phyloP scores from a whole-genome alignment of 2,113 vertebrate species.

The Macroglossus sobrinus region DNA sequence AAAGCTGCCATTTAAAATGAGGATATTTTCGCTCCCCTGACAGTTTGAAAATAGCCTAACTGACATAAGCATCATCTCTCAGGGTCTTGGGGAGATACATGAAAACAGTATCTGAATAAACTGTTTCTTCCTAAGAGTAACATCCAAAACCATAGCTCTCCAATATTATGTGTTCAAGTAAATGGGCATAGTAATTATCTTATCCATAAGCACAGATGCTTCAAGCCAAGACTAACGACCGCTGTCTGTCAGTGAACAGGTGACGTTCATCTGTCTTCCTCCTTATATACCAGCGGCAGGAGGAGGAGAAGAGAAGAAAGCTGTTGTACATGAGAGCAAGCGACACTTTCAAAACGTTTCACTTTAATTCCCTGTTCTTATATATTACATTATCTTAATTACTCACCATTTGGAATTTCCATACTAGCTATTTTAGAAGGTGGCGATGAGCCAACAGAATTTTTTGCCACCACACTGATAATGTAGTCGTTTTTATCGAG shows the following conservation, averaged over 20 bases:
- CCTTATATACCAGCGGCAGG: background rate
- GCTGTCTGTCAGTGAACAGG: background rate
- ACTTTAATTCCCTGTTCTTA: too few species aligned
- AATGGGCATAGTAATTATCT: background rate
- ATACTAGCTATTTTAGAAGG: slow-evolving; percentile 81
- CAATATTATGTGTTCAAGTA: background rate
- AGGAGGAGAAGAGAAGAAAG: background rate
- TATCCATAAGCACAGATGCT: background rate
- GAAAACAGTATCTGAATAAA: background rate
- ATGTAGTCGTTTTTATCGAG: slow-evolving; percentile 77
- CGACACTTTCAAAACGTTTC: rapidly evolving
- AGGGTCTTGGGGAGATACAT: background rate
- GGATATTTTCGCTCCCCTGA: background rate
- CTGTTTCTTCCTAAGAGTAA: background rate
- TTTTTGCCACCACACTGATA: slow-evolving; percentile 81
- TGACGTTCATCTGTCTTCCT: background rate
- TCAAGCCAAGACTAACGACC: background rate
- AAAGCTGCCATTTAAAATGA: background rate
- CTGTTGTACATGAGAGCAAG: background rate
- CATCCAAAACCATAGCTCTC: background rate
- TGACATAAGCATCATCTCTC: background rate
- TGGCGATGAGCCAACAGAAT: slow-evolving; percentile 79
- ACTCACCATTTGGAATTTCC: slow-evolving; percentile 82
- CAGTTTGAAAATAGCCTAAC: background rate
- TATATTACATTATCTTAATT: background rate